Evolutionary conservation across 23 tunicate genomes (phyloP).

Genomic region (Trididemnum clinides): DNA sequence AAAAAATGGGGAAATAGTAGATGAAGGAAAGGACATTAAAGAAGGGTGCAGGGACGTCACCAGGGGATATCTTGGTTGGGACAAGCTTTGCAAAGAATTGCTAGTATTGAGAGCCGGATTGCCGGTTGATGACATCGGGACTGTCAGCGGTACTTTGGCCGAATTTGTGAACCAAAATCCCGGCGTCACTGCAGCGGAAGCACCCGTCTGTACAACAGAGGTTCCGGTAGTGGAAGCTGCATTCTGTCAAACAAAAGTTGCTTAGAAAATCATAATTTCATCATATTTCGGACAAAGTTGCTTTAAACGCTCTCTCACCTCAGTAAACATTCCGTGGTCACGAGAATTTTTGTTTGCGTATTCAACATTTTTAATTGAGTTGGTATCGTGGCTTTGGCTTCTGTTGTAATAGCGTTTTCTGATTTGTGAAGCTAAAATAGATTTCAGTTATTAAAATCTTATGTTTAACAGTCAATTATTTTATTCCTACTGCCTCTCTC

Average conservation of each 20-base stretch:
- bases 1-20: conserved; percentile 27
- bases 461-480: no score
- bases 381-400: conserved; percentile 63
- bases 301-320: no score
- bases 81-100: background rate
- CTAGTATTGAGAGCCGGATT: background rate
- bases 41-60: conserved; percentile 26
- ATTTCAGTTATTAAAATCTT: no score
- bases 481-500: no score
- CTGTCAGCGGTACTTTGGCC: conserved; percentile 22
- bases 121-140: conserved; percentile 32
- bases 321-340: no score
- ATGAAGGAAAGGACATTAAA: conserved; percentile 12
- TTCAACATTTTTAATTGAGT: no score
- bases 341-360: no score
- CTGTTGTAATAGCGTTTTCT: conserved; percentile 57
- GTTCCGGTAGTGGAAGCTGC: no score
- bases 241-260: no score
- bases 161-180: conserved; percentile 50
- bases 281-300: no score
- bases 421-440: conserved; percentile 65
- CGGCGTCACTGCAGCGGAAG: conserved; percentile 12
- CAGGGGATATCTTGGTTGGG: conserved; percentile 36
- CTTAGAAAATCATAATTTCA: no score
- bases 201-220: background rate